Conservation (phyloP, 1,140 invertebrate genomes). For the Drosophila persimilis region DNA sequence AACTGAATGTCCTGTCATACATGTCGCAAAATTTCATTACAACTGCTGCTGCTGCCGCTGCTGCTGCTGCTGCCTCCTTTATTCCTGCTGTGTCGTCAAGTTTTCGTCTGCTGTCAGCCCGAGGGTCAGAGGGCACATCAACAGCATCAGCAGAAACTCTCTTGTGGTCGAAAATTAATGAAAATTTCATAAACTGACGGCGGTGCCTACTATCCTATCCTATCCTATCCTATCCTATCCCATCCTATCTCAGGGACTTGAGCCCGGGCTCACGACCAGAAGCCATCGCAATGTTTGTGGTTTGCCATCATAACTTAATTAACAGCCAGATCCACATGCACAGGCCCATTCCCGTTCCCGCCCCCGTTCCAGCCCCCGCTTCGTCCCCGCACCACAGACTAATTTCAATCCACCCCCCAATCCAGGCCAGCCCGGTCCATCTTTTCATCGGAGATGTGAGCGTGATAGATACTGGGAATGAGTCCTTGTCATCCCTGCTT, state of each 20-base stretch:
- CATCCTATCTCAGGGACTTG: too few relatives aligned
- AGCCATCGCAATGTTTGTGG: conserved; percentile 70
- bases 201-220: conserved; percentile 32
- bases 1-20: conserved; percentile 59
- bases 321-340: conserved; percentile 54
- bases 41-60: conserved; percentile 36
- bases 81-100: conserved; percentile 70
- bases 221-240: conserved; percentile 17
- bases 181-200: conserved; percentile 79
- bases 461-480: conserved; percentile 33
- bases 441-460: conserved; percentile 21
- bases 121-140: conserved; percentile 49
- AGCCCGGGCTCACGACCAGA: conserved; percentile 16
- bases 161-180: conserved; percentile 80
- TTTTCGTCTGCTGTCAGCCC: conserved; percentile 76
- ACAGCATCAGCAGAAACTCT: conserved; percentile 56
- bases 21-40: conserved; percentile 79
- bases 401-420: conserved; percentile 18
- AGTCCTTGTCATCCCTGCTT: conserved; percentile 32
- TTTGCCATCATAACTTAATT: conserved; percentile 79
- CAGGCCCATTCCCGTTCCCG: conserved; percentile 38
- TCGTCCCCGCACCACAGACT: conserved; percentile 23
- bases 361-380: neutral
- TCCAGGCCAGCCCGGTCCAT: conserved; percentile 10
- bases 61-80: neutral